These are phyloP conservation scores for Drosophila leonis DNA, from an alignment of 2,888 invertebrate genomes.

Conservation along the genomic window DNA sequence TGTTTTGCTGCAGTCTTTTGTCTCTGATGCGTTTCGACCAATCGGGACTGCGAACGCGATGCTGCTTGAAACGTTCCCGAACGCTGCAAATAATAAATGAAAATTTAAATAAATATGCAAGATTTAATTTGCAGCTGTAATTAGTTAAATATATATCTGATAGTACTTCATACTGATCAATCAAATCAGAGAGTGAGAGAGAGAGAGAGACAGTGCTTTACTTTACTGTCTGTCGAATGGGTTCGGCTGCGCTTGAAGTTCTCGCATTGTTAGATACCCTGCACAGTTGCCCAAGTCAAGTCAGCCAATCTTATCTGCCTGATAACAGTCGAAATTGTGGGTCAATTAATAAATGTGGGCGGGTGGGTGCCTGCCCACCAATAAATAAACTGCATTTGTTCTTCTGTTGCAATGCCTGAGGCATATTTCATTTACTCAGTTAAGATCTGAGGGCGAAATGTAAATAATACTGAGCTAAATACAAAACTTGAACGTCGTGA, in stretches of 20 bases:
- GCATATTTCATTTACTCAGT: conserved; percentile 5
- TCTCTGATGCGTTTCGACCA: conserved; percentile 85
- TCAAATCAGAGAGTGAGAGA: conserved; percentile 1
- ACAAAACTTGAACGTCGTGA: conserved; percentile 14
- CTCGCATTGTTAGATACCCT: conserved; percentile 1
- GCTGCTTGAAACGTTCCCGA: conserved; percentile 83
- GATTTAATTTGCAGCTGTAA: conserved; percentile 1
- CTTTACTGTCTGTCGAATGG: conserved; percentile 16
- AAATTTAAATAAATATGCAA: conserved; percentile 2
- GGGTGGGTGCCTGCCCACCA: conserved; percentile 1
- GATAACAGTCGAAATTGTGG: conserved; percentile 52
- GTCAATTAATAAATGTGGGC: conserved; percentile 51
- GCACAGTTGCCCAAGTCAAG: conserved; percentile 24
- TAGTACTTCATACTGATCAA: conserved; percentile 43
- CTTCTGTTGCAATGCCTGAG: conserved; percentile 28
- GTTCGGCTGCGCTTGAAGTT: conserved; percentile 21
- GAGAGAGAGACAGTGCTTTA: neutral
- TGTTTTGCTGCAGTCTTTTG: conserved; percentile 83
- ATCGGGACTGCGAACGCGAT: conserved; percentile 84
- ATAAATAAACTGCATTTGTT: conserved; percentile 18
- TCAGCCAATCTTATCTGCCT: conserved; percentile 49
- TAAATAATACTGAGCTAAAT: conserved; percentile 11
- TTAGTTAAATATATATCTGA: neutral
- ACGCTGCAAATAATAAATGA: conserved; percentile 70
- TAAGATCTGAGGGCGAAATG: conserved; percentile 12